These are phyloP conservation scores for Apamea monoglypha DNA, from an alignment of 2,888 invertebrate species.

Conservation along the genomic window DNA sequence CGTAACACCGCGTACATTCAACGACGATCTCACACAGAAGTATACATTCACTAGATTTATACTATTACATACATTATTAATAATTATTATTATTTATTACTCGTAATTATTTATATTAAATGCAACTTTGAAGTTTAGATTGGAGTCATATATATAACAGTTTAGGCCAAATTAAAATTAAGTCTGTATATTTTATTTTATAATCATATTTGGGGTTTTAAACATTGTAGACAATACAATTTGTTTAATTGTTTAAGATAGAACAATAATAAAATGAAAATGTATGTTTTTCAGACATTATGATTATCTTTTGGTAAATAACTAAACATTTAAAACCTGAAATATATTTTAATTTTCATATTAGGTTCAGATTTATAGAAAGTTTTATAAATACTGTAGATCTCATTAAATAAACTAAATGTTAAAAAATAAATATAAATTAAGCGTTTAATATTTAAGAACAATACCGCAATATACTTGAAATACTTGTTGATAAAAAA, in stretches of 20 bases:
- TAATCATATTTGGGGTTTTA: conserved; percentile 3
- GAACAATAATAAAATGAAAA: not conserved
- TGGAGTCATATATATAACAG: conserved; percentile 51
- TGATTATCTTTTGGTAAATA: not conserved
- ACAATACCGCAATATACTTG: conserved; percentile 45
- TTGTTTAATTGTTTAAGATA: not conserved
- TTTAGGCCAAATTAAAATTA: conserved; percentile 63
- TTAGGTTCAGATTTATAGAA: conserved; percentile 12
- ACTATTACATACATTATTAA: conserved; percentile 27
- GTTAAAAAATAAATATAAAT: not conserved
- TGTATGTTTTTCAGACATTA: too few relatives aligned
- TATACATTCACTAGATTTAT: conserved; percentile 50
- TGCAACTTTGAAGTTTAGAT: conserved; percentile 56
- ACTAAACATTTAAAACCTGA: conserved; percentile 19
- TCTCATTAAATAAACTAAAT: conserved; percentile 7
- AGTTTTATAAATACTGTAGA: conserved; percentile 32
- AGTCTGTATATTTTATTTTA: not conserved
- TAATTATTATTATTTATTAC: conserved; percentile 39
- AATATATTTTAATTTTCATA: conserved; percentile 20
- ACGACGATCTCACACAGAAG: conserved; percentile 48
- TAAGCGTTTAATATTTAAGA: conserved; percentile 18
- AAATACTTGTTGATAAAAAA: conserved; percentile 23
- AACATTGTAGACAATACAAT: not conserved
- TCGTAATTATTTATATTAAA: conserved; percentile 51
- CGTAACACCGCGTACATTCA: conserved; percentile 40